Percentiles rank a stretch among this genome's conserved stretches.
Evolutionary conservation across 1,140 invertebrate genomes (phyloP).

Genomic region (Drosophila santomea): DNA sequence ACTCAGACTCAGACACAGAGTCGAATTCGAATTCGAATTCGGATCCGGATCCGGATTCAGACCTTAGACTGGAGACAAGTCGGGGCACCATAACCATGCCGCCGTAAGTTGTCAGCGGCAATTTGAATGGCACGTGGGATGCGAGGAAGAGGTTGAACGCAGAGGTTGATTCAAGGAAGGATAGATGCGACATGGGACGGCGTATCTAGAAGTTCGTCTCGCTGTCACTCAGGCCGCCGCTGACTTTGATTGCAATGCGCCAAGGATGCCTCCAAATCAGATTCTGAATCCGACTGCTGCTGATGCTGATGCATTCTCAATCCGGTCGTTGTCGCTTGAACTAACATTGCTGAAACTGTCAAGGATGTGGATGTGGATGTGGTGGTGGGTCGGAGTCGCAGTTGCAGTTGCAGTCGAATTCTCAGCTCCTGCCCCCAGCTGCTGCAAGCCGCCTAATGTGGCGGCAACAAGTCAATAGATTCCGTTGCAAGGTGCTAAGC

Average conservation of each 20-base stretch:
- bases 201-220: constrained; percentile 68
- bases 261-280: constrained; percentile 59
- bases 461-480: constrained; percentile 77
- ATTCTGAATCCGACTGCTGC: constrained; percentile 3
- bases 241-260: constrained; percentile 80
- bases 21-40: background rate
- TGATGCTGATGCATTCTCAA: constrained; percentile 9
- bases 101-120: constrained; percentile 67
- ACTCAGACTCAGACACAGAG: too few relatives aligned
- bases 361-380: constrained; percentile 50
- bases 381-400: background rate
- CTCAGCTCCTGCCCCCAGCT: background rate
- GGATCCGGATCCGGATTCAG: background rate
- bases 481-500: constrained; percentile 52
- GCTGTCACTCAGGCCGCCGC: constrained; percentile 63
- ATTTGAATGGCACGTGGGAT: constrained; percentile 67
- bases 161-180: background rate
- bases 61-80: constrained; percentile 3
- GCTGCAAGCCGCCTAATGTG: constrained; percentile 58
- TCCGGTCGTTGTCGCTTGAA: constrained; percentile 46
- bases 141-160: background rate
- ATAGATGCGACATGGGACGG: constrained; percentile 3
- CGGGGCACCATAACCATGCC: background rate
- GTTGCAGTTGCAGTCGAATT: too few relatives aligned
- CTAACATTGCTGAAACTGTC: constrained; percentile 76